Evolutionary conservation across 2,113 vertebrate genomes (phyloP), one percentile per base, ranked within the genome.

Genomic region (Phodopus roborovskii): DNA sequence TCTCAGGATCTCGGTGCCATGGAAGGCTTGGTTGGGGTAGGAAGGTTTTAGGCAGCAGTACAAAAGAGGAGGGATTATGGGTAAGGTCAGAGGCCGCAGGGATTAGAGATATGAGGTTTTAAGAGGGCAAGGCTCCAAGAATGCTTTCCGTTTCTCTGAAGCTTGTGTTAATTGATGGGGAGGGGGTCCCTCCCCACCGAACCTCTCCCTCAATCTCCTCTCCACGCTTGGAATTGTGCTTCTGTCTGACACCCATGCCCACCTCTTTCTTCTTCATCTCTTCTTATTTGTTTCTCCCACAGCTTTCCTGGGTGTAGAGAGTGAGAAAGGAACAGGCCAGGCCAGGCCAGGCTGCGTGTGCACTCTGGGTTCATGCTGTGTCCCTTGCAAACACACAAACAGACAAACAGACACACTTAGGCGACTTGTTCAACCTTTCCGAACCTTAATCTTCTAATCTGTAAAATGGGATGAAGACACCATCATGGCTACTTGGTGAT

Each of bases 101-200:
- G 98, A 98, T 98, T 98, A 98, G 98, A 98, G 97, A 94, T 91
- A 91, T 96, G 98, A 96, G 98, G 98, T 97, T 97, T 98, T 97
- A 98, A 96, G 94, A 97, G 97, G 95, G 95, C 96, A 94, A 92
- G 95, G 20, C 95, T 60, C 97, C 94, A 84, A 94, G 93, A 97
- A 83, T 89, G 90, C 97, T 96, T 96, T 96, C 97, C 90, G 83
- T 98, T 96, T 95, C 97, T 94, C 90, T 90, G 97, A 97, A 95
- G 97, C 97, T 94, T 71, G 88, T 95, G 97, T 97, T 97, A 98
- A 98, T 97, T 96, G 98, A 97, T 96, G 97, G 90, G 96, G 78
- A 92, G 64, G 28, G 95, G 45, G 64, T 66, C 91, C 86, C 70
- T 30, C 45, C 66, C 87, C 24, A 8, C 0, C 13, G 4, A n/a